Base-by-base conservation (phyloP, 1,140 invertebrate species). In the Drosophila pallidifrons region DNA sequence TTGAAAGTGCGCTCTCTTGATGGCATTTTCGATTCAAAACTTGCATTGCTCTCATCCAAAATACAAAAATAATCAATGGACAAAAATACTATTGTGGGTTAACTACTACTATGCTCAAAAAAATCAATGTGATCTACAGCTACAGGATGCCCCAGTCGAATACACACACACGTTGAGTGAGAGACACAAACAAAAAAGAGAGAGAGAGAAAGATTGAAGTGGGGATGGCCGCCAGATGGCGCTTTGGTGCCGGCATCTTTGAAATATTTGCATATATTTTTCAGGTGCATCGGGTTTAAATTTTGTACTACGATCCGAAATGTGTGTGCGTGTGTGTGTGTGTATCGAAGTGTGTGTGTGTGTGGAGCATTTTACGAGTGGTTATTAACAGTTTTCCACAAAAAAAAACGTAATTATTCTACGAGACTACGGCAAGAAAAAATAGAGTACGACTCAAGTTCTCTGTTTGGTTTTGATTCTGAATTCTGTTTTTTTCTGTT, bases 231-330 rank as follows among this genome's bases (percentile, higher is more conserved):
- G 71, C 65, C 65, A 74, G 65, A 15, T 58, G 71, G 71, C 71
- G 71, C 15, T 74, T 68, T 69, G 30, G 65, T 69, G 73, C 63
- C 73, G 60, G 63, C 79, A 81, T 68, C 82, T 59, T 43, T 55
- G 38, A 38, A 79, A 90, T 89, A 90, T 89, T 91, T 79, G 16
- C 41, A 79, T 91, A 89, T 89, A 90, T 89, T 55, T 74, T 89
- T 64, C 58, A 77, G 72, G 52, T 78, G 75, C 69, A 46, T 61
- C 11, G 13, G 32, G 41, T 47, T 16, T 25, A 25, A 25, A 66
- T 10, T 38, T 32, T 38, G 35, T 38, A 10, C 35, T 51, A 68
- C 11, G 66, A 69, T 55, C 58, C 35, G 11, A 60, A 38, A 46
- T 59, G n/a, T 32, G 46, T 75, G 64, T 67, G 68, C 51, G 45